phyloP scores from a whole-genome alignment of 2,888 invertebrate genomes.

The Ferrisia virgata region DNA sequence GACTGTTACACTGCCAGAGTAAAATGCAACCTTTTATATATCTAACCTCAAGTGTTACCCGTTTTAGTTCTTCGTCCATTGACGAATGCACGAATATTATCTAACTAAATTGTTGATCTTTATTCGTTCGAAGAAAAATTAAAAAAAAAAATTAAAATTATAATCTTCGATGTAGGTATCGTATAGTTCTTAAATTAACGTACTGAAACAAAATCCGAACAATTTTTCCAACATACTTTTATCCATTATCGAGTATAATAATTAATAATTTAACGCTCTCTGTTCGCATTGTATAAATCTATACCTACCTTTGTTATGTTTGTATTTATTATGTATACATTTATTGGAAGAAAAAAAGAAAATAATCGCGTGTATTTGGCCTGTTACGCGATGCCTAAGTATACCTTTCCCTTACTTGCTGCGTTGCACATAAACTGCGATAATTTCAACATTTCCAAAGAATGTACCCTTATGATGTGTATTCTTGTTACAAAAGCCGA shows the following conservation, averaged over 20 bases:
- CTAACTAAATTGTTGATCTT: background rate
- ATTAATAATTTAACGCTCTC: too few species aligned
- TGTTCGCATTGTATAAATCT: too few species aligned
- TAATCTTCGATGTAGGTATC: background rate
- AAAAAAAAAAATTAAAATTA: too few species aligned
- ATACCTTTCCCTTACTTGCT: background rate
- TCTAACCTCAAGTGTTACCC: constrained; percentile 28
- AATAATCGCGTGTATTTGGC: too few species aligned
- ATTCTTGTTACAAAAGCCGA: background rate
- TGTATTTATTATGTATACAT: too few species aligned
- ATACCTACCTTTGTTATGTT: too few species aligned
- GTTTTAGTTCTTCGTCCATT: background rate
- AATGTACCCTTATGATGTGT: background rate
- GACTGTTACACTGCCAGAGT: constrained; percentile 32
- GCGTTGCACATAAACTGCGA: background rate
- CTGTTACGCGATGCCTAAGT: too few species aligned
- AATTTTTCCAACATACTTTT: too few species aligned
- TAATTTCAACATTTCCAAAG: background rate
- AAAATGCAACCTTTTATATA: constrained; percentile 38
- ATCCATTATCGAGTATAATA: too few species aligned
- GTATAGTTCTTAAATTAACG: background rate
- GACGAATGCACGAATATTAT: background rate
- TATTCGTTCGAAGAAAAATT: background rate
- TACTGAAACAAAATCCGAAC: too few species aligned
- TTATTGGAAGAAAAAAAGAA: too few species aligned